Evolutionary conservation across 2,888 invertebrate species (phyloP), one percentile per base, ranked within the genome.

Genomic region (Hedychridium roseum): DNA sequence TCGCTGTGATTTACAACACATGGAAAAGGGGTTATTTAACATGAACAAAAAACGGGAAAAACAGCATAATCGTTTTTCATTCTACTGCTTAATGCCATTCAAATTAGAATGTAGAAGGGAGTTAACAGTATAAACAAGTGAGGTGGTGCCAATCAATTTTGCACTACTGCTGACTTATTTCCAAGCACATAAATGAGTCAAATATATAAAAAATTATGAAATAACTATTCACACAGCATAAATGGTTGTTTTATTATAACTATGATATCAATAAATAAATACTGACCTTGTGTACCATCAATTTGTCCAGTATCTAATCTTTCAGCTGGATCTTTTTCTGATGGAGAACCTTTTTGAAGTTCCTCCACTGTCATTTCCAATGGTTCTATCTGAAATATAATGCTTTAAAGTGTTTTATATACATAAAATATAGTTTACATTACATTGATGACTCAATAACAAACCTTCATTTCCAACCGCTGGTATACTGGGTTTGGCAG

Each of bases 391-490:
- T 74, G 49, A 16, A 49, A 56, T 31, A 11, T 18, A 26, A 16
- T 16, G 23, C 9, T 9, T 6, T 23, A 5, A 23, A 23, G 9
- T 23, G 4, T 27, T n/a, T 38, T 48, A 5, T 17, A 32, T 14
- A 9, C 16, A 23, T n/a, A 16, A 35, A 49, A 47, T 2, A 21
- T 1, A 9, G 32, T 20, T 9, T 23, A 17, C n/a, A 38, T 31
- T 31, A 31, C 31, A 9, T 9, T 23, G 23, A 23, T 20, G 5
- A 28, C 26, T 26, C 27, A n/a, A 28, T 20, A 23, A 58, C 63
- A 46, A 36, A 76, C 75, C 61, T 76, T 76, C 75, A 76, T 74
- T 48, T 75, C 75, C 37, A 76, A 56, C 45, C 68, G 62, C 37
- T 73, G 68, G 46, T 70, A 74, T 12, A 70, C 60, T 9, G 72